phyloP scores from a whole-genome alignment of 2,113 vertebrate genomes.

The Casuarius casuarius region DNA sequence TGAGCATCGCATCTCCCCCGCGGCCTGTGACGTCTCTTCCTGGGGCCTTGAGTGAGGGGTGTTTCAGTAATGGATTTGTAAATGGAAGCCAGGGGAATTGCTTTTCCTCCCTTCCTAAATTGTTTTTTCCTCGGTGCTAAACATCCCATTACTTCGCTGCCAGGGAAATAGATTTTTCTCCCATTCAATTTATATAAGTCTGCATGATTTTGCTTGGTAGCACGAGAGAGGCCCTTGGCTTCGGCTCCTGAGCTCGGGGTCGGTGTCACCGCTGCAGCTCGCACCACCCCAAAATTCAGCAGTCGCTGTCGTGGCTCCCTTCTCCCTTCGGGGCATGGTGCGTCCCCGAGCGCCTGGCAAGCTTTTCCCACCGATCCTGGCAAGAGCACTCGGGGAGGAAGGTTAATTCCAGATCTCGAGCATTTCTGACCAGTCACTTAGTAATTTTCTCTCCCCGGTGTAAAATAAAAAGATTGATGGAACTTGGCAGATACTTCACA shows the following conservation, averaged over 20 bases:
- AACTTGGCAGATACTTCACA: neutral
- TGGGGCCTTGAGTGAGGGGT: neutral
- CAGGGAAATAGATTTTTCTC: neutral
- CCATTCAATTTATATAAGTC: rapidly evolving
- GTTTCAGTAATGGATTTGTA: neutral
- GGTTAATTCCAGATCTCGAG: neutral
- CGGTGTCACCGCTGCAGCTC: rapidly evolving
- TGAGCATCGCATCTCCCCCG: neutral
- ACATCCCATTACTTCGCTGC: neutral
- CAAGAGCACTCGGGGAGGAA: rapidly evolving
- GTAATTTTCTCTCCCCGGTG: neutral
- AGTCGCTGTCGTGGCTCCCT: too few relatives aligned
- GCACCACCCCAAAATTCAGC: neutral
- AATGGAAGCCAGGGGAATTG: neutral
- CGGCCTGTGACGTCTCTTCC: neutral
- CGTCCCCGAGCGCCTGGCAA: rapidly evolving
- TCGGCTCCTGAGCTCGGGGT: neutral
- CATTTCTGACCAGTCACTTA: rapidly evolving
- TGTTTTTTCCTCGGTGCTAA: rapidly evolving
- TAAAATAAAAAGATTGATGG: neutral
- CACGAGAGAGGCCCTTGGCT: neutral
- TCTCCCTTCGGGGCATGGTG: rapidly evolving
- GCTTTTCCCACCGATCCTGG: rapidly evolving
- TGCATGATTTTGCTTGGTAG: rapidly evolving
- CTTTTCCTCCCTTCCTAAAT: neutral